Evolutionary conservation across 23 tunicate genomes (phyloP).

Genomic region (Diplosoma virens): DNA sequence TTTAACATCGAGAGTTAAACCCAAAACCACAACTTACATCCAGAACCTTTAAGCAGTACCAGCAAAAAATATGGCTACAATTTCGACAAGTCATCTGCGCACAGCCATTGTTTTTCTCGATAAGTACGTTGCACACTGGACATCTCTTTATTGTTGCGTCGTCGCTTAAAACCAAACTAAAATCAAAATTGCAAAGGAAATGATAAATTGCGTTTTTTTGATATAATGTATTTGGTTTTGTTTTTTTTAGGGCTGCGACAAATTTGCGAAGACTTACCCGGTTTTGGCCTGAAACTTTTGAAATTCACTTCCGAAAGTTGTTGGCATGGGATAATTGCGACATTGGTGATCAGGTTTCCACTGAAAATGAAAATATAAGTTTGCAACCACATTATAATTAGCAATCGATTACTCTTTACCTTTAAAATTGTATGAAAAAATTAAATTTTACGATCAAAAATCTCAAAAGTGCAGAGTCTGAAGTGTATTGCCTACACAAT

Average conservation of each 20-base stretch:
- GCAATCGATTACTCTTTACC: too few species aligned
- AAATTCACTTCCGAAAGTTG: slow-evolving; percentile 31
- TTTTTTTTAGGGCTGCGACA: neutral
- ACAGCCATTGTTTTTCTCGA: slow-evolving; percentile 88
- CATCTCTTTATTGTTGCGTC: slow-evolving; percentile 73
- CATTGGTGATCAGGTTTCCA: slow-evolving; percentile 71
- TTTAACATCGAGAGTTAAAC: too few species aligned
- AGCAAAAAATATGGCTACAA: slow-evolving; percentile 90
- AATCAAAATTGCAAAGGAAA: neutral
- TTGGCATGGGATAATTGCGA: slow-evolving; percentile 26
- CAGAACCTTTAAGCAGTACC: slow-evolving; percentile 81
- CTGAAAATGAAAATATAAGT: too few species aligned
- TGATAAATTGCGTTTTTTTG: neutral
- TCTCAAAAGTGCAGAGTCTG: too few species aligned
- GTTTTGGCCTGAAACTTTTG: slow-evolving; percentile 36
- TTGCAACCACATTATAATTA: too few species aligned
- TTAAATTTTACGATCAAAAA: too few species aligned
- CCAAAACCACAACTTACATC: slow-evolving; percentile 72
- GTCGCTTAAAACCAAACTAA: slow-evolving; percentile 14
- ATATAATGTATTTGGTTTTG: neutral
- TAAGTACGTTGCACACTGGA: slow-evolving; percentile 71
- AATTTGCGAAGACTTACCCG: slow-evolving; percentile 29
- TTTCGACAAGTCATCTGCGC: slow-evolving; percentile 93
- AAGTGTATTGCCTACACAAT: too few species aligned
- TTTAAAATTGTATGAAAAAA: too few species aligned